Evolutionary conservation across 2,888 invertebrate species (phyloP), one percentile per base, ranked within the genome.

Genomic region (Thera britannica): DNA sequence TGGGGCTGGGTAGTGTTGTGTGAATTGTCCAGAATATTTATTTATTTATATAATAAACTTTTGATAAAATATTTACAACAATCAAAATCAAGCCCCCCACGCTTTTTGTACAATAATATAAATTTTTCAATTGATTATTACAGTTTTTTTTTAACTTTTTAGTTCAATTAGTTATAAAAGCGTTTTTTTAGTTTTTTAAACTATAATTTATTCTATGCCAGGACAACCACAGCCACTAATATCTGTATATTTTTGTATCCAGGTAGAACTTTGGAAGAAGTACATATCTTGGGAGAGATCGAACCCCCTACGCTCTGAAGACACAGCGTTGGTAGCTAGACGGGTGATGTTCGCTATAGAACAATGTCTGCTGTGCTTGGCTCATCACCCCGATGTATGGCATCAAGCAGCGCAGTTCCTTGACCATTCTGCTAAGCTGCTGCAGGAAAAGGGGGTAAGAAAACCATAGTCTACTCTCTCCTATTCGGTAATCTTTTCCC

Each of bases 371-470:
- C 92, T 99, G 56, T 99, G 99, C 82, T 94, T 99, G 48, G 98
- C 99, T 0, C 99, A 99, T 91, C 99, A 99, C 88, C 98, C 99
- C 0, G 99, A 99, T 75, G 98, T 99, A 68, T 99, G 99, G 99
- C 98, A 98, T 87, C 99, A 99, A 90, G 99, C 99, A 0, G 99
- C 99, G 0, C 97, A 98, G 84, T 99, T 98, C 92, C 94, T 99
- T 58, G 99, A 99, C 87, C 97, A 98, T 83, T 98, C 98, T 73
- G 97, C 98, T 48, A 98, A 98, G 87, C 95, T 98, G 76, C 94
- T 99, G 67, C 97, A 97, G 59, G 99, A 99, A 88, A 99, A 99
- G 90, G 99, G 99, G 89, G 97, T 97, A 87, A 94, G 95, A 7
- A 38, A 38, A 1, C 38, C 38, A 38, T 38, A 38, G 2, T 7